These are phyloP conservation scores for Copidosoma floridanum DNA, from an alignment of 1,140 invertebrate genomes.

Conservation along the genomic window DNA sequence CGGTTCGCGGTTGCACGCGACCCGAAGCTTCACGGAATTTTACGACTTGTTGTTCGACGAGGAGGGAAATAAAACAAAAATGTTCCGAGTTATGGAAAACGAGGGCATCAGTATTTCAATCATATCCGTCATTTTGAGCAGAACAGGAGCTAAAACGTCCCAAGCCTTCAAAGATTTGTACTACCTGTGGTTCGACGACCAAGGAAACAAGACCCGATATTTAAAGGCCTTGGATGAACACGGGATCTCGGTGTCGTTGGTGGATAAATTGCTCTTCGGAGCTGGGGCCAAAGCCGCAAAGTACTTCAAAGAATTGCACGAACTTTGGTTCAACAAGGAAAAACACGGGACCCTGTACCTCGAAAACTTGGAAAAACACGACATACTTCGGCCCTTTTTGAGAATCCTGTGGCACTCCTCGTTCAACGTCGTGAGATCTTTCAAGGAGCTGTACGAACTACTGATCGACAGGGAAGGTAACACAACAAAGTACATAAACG, in stretches of 20 bases:
- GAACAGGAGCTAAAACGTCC: constrained; percentile 24
- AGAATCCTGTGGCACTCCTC: constrained; percentile 31
- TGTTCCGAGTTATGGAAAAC: constrained; percentile 30
- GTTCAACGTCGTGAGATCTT: not conserved
- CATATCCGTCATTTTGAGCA: constrained; percentile 1
- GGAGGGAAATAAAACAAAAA: constrained; percentile 30
- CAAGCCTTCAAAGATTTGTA: constrained; percentile 8
- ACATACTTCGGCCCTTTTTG: constrained; percentile 24
- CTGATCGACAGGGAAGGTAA: constrained; percentile 8
- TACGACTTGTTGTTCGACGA: constrained; percentile 35
- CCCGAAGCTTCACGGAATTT: constrained; percentile 24
- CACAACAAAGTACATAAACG: not conserved
- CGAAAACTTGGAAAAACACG: constrained; percentile 2
- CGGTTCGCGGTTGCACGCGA: constrained; percentile 29
- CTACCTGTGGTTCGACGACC: constrained; percentile 31
- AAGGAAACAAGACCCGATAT: constrained; percentile 32
- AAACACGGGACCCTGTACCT: constrained; percentile 32
- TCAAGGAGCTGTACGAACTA: constrained; percentile 14
- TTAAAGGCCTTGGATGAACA: constrained; percentile 26
- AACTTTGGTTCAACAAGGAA: constrained; percentile 34
- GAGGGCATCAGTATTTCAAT: constrained; percentile 15
- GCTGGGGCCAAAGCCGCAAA: constrained; percentile 18
- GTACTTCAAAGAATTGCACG: constrained; percentile 31
- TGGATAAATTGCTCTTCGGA: constrained; percentile 1
- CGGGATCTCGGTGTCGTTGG: not conserved